phyloP scores from a whole-genome alignment of 2,113 vertebrate species.

The Lepidothrix coronata region DNA sequence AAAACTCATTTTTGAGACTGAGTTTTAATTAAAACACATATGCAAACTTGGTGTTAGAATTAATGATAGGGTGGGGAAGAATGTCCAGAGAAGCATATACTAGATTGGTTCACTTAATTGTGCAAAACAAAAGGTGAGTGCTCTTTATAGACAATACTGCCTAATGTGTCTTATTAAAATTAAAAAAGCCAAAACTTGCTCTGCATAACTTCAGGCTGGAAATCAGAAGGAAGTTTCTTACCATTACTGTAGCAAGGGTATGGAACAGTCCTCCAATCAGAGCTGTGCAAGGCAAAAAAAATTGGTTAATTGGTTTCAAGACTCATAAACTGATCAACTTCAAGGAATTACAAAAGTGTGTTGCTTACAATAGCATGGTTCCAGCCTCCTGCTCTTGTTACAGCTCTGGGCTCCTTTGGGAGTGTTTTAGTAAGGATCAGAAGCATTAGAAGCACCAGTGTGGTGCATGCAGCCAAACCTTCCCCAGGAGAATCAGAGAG shows the following conservation, averaged over 20 bases:
- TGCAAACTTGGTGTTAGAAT: not conserved
- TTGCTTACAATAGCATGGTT: not conserved
- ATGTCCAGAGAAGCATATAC: not conserved
- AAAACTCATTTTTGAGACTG: not conserved
- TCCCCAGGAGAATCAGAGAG: not conserved
- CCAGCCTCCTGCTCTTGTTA: not conserved
- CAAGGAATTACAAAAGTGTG: not conserved
- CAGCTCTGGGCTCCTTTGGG: not conserved
- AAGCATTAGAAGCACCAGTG: not conserved
- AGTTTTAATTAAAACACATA: not conserved
- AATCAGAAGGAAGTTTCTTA: not conserved
- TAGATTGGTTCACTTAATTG: not conserved
- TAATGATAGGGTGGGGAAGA: not conserved
- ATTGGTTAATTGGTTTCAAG: not conserved
- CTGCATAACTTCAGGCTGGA: not conserved
- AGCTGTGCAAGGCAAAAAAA: not conserved
- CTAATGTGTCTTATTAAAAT: not conserved
- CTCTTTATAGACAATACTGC: not conserved
- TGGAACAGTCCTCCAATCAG: not conserved
- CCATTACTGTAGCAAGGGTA: not conserved
- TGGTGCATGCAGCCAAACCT: not conserved
- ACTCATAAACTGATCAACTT: not conserved
- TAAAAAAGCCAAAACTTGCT: not conserved
- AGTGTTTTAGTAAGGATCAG: not conserved
- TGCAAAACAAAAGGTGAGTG: not conserved